Evolutionary conservation across 1,140 invertebrate species (phyloP).

Genomic region (Orius insidiosus): DNA sequence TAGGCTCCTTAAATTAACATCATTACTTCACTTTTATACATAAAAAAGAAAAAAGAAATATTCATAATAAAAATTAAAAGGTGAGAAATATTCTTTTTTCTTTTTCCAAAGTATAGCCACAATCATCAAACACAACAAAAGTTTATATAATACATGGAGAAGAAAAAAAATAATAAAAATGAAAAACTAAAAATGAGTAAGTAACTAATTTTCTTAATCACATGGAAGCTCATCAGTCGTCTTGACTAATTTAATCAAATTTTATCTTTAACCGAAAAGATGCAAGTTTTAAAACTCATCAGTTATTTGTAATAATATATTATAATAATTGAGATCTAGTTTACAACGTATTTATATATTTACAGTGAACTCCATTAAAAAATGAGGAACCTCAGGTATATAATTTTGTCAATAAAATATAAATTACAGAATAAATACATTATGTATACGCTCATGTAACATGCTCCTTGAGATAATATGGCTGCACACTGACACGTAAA

Average conservation of each 20-base stretch:
- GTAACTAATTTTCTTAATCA: constrained; percentile 1
- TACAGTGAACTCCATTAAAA: neutral
- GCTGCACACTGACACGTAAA: too few species aligned
- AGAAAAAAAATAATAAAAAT: constrained; percentile 3
- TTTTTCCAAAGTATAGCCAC: too few species aligned
- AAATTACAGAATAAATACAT: neutral
- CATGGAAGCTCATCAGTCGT: constrained; percentile 11
- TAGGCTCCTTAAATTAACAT: too few species aligned
- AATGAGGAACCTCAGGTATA: constrained; percentile 7
- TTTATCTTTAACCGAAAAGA: neutral
- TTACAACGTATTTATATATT: constrained; percentile 6
- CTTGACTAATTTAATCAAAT: constrained; percentile 4
- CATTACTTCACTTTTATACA: too few species aligned
- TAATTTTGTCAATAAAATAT: neutral
- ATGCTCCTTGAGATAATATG: too few species aligned
- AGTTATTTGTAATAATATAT: too few species aligned
- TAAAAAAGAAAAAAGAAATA: too few species aligned
- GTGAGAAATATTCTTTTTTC: too few species aligned
- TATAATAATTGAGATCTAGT: constrained; percentile 5
- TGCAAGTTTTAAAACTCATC: constrained; percentile 3
- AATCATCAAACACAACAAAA: too few species aligned
- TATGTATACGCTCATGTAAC: too few species aligned
- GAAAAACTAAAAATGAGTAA: neutral
- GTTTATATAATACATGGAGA: too few species aligned
- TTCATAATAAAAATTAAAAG: too few species aligned